Evolutionary conservation across 2,888 invertebrate genomes (phyloP), one percentile per base, ranked within the genome.

Genomic region (Epinotia nisella): DNA sequence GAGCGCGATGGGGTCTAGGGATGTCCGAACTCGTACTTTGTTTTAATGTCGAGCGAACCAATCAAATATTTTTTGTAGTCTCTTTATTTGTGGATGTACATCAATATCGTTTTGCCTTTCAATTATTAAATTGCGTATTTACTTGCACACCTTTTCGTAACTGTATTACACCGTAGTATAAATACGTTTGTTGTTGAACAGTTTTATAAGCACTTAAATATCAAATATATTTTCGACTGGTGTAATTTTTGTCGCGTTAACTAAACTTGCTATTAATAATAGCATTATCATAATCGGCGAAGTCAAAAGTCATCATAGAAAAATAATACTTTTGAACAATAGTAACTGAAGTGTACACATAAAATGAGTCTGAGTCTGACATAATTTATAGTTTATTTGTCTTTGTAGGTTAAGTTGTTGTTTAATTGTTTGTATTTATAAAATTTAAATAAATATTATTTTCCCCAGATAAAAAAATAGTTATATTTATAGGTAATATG

Each of bases 1-100:
- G 74, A 78, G 81, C 78, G 78, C 79, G 79, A 80, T 79, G 76
- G 80, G 81, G 80, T 82, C 80, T 79, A 78, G 80, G 80, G 82
- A 83, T 83, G 76, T 80, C 80, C 77, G 81, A 81, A 7, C 35
- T 35, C 77, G 79, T 78, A 74, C 77, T 85, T 82, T 81, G 79
- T 82, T 83, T 79, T 83, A 79, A 75, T 77, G 75, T 75, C 56
- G 75, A 77, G 70, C 68, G 55, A 71, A 51, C 56, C 74, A 69
- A 62, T 74, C n/a, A n/a, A n/a, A 75, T 73, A n/a, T 59, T 75
- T 78, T 78, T 70, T 73, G 75, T 78, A 73, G 55, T 70, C 74
- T 69, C 75, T 69, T 69, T n/a, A n/a, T n/a, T 69, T 73, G 64
- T 73, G 64, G 29, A 59, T 53, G 24, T 64, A 64, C 69, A 21